These are phyloP conservation scores for Cosmia trapezina DNA, from an alignment of 2,888 invertebrate species.

Conservation along the genomic window DNA sequence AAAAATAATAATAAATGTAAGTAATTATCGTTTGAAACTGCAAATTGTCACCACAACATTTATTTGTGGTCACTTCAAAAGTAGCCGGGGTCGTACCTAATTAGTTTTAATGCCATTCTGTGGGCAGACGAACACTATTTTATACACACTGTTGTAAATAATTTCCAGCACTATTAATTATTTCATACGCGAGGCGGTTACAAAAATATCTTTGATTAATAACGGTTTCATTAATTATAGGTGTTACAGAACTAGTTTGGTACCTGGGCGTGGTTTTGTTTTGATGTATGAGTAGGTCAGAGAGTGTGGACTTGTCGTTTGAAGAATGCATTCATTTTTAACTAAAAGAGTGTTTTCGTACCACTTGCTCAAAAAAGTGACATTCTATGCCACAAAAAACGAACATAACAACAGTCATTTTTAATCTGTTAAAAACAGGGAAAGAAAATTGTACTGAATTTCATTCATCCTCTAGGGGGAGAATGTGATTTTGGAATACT, in stretches of 20 bases:
- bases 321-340: constrained; percentile 4
- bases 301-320: constrained; percentile 5
- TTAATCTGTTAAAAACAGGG: no score
- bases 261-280: constrained; percentile 35
- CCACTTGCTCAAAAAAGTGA: no score
- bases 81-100: constrained; percentile 44
- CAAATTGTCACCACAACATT: constrained; percentile 40
- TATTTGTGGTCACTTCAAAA: constrained; percentile 50
- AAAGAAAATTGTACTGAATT: no score
- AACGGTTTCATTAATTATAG: constrained; percentile 45
- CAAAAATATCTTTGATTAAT: constrained; percentile 60
- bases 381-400: no score
- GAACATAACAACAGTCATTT: no score
- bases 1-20: constrained; percentile 21
- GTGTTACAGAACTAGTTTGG: constrained; percentile 25
- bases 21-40: constrained; percentile 31
- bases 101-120: constrained; percentile 57
- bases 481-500: no score
- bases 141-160: constrained; percentile 53
- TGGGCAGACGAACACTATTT: constrained; percentile 54
- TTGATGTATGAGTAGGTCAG: constrained; percentile 29
- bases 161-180: constrained; percentile 57
- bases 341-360: not conserved
- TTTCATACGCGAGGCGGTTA: constrained; percentile 18
- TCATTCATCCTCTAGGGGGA: no score